These are phyloP conservation scores for Anarsia innoxiella DNA, from an alignment of 2,888 invertebrate species.

Conservation along the genomic window DNA sequence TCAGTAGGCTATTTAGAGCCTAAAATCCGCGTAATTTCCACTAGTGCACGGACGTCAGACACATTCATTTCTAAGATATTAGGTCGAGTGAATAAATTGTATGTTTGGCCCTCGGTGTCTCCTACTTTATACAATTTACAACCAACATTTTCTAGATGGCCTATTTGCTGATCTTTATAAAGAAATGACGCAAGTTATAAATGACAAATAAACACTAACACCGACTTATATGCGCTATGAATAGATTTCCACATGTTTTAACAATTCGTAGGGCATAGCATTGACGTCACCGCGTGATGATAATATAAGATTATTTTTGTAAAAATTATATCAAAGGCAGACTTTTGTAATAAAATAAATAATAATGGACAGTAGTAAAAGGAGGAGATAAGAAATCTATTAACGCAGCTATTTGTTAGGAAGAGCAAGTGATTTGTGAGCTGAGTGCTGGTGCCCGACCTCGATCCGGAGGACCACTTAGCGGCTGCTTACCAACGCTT, in stretches of 20 bases:
- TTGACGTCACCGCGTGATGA: too few relatives aligned
- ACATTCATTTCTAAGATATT: constrained; percentile 10
- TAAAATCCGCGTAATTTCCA: constrained; percentile 1
- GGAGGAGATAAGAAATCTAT: constrained; percentile 11
- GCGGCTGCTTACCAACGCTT: constrained; percentile 29
- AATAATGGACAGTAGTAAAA: constrained; percentile 2
- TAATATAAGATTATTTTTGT: too few relatives aligned
- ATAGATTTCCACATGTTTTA: too few relatives aligned
- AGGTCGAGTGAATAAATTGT: constrained; percentile 16
- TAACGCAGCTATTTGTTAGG: constrained; percentile 9
- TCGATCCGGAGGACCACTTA: constrained; percentile 31
- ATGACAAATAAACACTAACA: constrained; percentile 1
- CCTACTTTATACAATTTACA: constrained; percentile 3
- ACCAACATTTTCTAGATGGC: constrained; percentile 5
- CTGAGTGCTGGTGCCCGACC: constrained; percentile 27
- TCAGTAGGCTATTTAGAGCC: constrained; percentile 3
- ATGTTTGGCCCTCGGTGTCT: constrained; percentile 7
- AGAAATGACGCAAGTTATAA: not conserved
- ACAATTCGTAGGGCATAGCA: too few relatives aligned
- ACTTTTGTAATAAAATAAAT: not conserved
- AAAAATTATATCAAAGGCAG: too few relatives aligned
- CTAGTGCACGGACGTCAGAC: constrained; percentile 1
- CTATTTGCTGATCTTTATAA: constrained; percentile 2
- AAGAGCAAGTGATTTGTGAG: constrained; percentile 18
- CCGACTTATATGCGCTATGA: not conserved